These are phyloP conservation scores for Thryonomys swinderianus DNA, from an alignment of 2,113 vertebrate species.

Conservation along the genomic window DNA sequence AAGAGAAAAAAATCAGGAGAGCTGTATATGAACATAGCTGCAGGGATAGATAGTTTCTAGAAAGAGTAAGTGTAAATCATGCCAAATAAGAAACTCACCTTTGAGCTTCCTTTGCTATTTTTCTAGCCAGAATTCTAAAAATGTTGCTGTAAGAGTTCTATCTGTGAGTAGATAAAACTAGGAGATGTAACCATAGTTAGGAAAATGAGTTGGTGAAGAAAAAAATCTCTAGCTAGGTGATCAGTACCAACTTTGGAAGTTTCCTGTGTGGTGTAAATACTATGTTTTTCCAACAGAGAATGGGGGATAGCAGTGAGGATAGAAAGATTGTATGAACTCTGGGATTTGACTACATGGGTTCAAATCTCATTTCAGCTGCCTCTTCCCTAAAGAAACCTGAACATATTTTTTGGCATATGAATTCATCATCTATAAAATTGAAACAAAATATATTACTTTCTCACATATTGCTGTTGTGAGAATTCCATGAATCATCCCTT, in stretches of 20 bases:
- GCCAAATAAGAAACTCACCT: background rate
- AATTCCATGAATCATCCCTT: background rate
- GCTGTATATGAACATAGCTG: background rate
- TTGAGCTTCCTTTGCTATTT: background rate
- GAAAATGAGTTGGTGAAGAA: background rate
- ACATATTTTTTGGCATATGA: background rate
- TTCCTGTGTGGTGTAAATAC: background rate
- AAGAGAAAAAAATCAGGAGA: constrained; percentile 9
- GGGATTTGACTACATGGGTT: background rate
- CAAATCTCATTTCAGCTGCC: background rate
- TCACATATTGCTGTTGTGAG: background rate
- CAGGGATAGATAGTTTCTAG: background rate
- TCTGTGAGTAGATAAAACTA: background rate
- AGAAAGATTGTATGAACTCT: background rate
- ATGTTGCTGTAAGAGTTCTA: background rate
- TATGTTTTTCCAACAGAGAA: background rate
- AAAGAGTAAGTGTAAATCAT: background rate
- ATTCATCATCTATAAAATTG: constrained; percentile 13
- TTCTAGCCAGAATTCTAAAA: background rate
- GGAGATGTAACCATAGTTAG: background rate
- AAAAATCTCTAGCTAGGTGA: background rate
- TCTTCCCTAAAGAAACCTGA: background rate
- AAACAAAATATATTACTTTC: background rate
- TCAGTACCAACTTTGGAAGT: background rate
- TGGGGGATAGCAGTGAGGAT: no score